phyloP scores from a whole-genome alignment of 2,113 vertebrate genomes.

The Myodes glareolus region DNA sequence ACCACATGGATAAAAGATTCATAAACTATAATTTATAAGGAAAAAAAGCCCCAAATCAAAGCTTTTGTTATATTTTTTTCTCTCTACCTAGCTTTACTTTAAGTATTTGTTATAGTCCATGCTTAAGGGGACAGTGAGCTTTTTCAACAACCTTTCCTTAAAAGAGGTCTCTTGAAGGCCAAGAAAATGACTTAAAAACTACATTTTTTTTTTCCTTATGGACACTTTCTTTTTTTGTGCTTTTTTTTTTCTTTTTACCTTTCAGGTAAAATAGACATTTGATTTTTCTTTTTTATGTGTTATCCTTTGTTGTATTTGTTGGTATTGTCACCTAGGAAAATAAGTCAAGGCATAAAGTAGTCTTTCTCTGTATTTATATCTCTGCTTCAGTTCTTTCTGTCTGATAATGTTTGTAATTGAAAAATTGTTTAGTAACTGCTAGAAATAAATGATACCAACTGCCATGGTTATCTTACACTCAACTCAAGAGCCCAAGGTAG shows the following conservation, averaged over 20 bases:
- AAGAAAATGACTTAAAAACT: not conserved
- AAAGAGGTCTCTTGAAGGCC: not conserved
- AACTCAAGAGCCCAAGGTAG: not conserved
- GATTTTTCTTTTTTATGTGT: not conserved
- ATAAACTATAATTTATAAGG: constrained; percentile 11
- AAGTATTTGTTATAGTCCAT: constrained; percentile 9
- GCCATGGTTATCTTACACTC: not conserved
- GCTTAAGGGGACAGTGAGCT: not conserved
- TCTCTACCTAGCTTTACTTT: not conserved
- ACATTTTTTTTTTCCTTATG: too few relatives aligned
- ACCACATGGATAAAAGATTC: not conserved
- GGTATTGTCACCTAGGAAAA: not conserved
- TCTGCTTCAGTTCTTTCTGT: not conserved
- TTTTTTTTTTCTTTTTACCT: too few relatives aligned
- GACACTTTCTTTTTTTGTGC: not conserved
- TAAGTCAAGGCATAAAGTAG: not conserved
- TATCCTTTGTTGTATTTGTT: not conserved
- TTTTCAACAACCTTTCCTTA: not conserved
- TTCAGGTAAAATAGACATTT: not conserved
- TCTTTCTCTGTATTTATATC: not conserved
- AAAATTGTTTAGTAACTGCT: not conserved
- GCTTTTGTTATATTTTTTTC: not conserved
- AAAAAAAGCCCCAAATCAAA: constrained; percentile 24
- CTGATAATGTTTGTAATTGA: not conserved
- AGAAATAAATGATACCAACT: not conserved